Evolutionary conservation across 1,140 invertebrate genomes (phyloP).

Genomic region (Octopus sinensis): DNA sequence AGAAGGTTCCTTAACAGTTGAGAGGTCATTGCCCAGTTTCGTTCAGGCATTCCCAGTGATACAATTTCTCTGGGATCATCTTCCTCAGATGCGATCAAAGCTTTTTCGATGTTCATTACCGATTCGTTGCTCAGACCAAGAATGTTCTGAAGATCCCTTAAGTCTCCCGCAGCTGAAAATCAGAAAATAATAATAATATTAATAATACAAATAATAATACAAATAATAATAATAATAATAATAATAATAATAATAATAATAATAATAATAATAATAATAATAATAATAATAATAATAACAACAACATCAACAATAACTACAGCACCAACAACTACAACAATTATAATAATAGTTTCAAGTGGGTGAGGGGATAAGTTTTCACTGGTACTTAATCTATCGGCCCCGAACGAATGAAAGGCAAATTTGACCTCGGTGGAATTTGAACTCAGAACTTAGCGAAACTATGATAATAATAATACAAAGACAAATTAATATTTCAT

Average conservation of each 20-base stretch:
- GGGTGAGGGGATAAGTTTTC: too few species aligned
- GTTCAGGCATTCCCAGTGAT: background rate
- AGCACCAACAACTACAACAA: background rate
- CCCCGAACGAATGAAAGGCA: too few species aligned
- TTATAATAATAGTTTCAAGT: background rate
- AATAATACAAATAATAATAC: background rate
- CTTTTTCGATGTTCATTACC: background rate
- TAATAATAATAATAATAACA: background rate
- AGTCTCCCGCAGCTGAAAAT: background rate
- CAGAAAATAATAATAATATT: background rate
- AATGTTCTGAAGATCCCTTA: background rate
- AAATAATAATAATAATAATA: background rate
- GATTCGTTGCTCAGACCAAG: background rate
- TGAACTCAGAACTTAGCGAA: too few species aligned
- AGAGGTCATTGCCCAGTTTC: background rate
- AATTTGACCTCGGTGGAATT: too few species aligned
- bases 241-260: background rate
- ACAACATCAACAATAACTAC: background rate
- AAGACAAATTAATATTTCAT: too few species aligned
- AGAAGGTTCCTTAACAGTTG: background rate
- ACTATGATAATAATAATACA: too few species aligned
- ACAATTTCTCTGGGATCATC: background rate
- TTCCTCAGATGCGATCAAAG: background rate
- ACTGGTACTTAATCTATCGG: too few species aligned
- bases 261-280: background rate